phyloP scores from a whole-genome alignment of 1,140 invertebrate genomes.

The Papilio helenus region DNA sequence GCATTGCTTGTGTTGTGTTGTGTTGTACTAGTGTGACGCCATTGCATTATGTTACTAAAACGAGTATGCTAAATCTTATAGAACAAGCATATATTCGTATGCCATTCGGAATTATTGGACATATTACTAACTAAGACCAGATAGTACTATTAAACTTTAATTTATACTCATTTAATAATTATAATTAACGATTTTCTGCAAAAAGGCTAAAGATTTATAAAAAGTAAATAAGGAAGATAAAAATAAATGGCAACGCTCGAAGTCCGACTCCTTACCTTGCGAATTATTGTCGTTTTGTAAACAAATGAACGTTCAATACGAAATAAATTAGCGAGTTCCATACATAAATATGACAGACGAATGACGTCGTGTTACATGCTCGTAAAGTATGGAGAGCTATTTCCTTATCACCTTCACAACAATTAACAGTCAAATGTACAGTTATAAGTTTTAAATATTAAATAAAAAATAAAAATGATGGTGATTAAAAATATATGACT shows the following conservation, averaged over 20 bases:
- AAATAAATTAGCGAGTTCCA: conserved; percentile 23
- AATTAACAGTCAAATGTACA: neutral
- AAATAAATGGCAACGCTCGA: neutral
- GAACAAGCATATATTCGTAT: neutral
- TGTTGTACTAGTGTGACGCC: neutral
- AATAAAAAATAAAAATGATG: no score
- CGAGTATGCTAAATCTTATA: no score
- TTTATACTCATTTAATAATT: neutral
- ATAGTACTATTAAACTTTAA: neutral
- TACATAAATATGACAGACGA: neutral
- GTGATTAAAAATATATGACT: no score
- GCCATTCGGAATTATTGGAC: neutral
- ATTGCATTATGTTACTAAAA: neutral
- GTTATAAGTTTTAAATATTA: neutral
- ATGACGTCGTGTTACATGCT: neutral
- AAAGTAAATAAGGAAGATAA: conserved; percentile 16
- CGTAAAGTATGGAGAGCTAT: neutral
- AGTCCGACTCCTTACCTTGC: conserved; percentile 3
- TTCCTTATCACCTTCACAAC: neutral
- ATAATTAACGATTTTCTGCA: neutral
- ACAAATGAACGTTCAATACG: neutral
- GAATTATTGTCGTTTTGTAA: conserved; percentile 17
- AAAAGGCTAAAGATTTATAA: neutral
- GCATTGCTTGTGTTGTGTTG: no score
- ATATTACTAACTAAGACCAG: neutral